Conservation (phyloP, 2,797 vertebrate genomes). For the Dromococcyx pavoninus region DNA sequence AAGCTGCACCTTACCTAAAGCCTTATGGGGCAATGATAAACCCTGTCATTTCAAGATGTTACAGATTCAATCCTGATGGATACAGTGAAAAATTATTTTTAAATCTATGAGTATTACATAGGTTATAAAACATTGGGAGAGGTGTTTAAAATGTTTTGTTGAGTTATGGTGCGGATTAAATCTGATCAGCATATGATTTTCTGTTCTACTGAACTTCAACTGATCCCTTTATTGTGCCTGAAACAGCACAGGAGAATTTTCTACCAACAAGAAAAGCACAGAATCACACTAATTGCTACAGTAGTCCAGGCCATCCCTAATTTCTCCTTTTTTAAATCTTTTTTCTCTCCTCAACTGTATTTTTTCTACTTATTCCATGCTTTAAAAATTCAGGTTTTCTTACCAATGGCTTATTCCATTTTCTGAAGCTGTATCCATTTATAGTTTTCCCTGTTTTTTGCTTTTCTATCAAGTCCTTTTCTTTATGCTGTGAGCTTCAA, state of each 20-base stretch:
- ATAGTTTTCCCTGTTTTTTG: neutral
- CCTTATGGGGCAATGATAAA: neutral
- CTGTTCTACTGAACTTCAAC: neutral
- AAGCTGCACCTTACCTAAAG: neutral
- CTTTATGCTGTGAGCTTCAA: neutral
- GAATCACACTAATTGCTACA: neutral
- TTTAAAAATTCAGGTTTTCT: neutral
- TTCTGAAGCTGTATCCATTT: neutral
- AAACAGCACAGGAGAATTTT: neutral
- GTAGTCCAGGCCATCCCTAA: neutral
- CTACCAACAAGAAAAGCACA: neutral
- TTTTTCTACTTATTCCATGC: neutral
- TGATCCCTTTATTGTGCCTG: neutral
- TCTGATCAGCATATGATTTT: neutral
- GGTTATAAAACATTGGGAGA: neutral
- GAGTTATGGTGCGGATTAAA: neutral
- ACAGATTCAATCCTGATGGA: neutral
- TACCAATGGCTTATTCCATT: neutral
- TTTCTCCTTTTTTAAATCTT: neutral
- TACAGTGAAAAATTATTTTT: neutral
- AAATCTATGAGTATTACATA: neutral
- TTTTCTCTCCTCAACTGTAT: neutral
- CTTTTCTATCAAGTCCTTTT: neutral
- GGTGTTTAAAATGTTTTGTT: neutral
- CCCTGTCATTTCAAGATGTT: neutral